phyloP scores from a whole-genome alignment of 2,888 invertebrate genomes.

The Trypoxylon attenuatum region DNA sequence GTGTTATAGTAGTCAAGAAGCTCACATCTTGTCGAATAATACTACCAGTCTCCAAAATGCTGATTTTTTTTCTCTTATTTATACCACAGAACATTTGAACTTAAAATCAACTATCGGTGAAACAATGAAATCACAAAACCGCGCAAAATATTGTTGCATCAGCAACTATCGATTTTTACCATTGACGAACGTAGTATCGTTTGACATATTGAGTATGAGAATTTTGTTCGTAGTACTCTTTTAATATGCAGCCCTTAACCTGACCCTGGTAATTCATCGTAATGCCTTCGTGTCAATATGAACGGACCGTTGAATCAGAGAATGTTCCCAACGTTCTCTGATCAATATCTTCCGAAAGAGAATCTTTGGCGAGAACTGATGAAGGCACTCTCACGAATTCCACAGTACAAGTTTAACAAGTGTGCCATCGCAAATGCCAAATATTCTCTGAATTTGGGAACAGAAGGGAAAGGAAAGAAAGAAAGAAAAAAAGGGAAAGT shows the following conservation, averaged over 20 bases:
- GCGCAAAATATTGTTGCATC: background rate
- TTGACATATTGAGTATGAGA: background rate
- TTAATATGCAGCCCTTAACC: background rate
- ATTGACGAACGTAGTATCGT: constrained; percentile 24
- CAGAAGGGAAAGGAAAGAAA: background rate
- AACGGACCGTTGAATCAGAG: background rate
- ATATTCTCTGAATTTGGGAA: constrained; percentile 35
- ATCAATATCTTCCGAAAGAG: no score
- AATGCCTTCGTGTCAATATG: background rate
- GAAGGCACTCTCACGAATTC: constrained; percentile 29
- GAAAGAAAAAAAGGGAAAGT: constrained; percentile 1
- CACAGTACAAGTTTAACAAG: constrained; percentile 37
- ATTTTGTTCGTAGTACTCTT: background rate
- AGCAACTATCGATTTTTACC: background rate
- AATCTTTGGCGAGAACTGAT: constrained; percentile 38
- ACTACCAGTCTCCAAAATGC: constrained; percentile 9
- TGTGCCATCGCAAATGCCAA: constrained; percentile 55
- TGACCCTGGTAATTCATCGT: background rate
- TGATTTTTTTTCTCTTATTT: no score
- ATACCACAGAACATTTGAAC: no score
- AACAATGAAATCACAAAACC: background rate
- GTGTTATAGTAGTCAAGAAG: background rate
- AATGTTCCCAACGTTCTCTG: no score
- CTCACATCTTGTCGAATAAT: constrained; percentile 22
- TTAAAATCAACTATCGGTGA: no score